These are phyloP conservation scores for Opisthograptis luteolata DNA, from an alignment of 2,888 invertebrate species.

Conservation along the genomic window DNA sequence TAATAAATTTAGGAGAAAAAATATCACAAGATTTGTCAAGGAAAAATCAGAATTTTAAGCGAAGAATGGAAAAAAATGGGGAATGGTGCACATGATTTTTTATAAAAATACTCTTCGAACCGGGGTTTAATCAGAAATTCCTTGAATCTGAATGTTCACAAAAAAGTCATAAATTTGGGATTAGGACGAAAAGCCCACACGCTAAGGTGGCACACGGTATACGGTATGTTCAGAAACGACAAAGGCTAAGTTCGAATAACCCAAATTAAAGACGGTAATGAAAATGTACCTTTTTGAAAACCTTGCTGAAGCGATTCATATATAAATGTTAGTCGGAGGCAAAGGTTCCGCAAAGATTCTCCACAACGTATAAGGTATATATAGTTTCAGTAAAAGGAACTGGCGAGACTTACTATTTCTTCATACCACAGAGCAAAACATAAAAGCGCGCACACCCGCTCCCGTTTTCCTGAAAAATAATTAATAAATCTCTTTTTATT, in stretches of 20 bases:
- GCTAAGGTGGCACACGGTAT: conserved; percentile 44
- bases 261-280: conserved; percentile 73
- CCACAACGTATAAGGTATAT: conserved; percentile 47
- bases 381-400: conserved; percentile 57
- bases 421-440: conserved; percentile 38
- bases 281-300: conserved; percentile 70
- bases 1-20: conserved; percentile 27
- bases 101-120: neutral
- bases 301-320: conserved; percentile 73
- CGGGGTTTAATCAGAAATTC: neutral
- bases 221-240: conserved; percentile 60
- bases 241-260: conserved; percentile 73
- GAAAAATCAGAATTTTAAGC: conserved; percentile 15
- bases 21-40: conserved; percentile 19
- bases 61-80: neutral
- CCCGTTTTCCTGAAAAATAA: conserved; percentile 26
- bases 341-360: conserved; percentile 65
- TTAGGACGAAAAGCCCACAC: conserved; percentile 43
- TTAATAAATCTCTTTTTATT: conserved; percentile 20
- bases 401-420: conserved; percentile 41
- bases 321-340: conserved; percentile 66
- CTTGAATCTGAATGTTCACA: neutral
- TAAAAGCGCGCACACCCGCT: conserved; percentile 20
- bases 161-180: conserved; percentile 51
- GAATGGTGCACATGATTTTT: neutral